Evolutionary conservation across 2,888 invertebrate genomes (phyloP).

Genomic region (Hoplodrina ambigua): DNA sequence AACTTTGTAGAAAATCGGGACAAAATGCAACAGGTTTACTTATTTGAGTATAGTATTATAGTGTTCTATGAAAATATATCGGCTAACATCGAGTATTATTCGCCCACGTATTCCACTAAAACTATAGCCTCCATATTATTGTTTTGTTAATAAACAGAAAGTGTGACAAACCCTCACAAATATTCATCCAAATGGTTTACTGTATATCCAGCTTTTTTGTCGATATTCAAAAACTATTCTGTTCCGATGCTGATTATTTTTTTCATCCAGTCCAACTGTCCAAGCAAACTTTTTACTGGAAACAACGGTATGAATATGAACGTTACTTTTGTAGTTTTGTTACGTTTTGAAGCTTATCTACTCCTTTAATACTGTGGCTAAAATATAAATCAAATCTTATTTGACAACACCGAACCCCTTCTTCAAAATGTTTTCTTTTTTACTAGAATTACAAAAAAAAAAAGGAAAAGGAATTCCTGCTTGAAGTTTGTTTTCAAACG

Average conservation of each 20-base stretch:
- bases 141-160: slow-evolving; percentile 53
- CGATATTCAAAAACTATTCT: slow-evolving; percentile 40
- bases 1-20: slow-evolving; percentile 13
- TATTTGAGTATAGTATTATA: slow-evolving; percentile 62
- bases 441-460: slow-evolving; percentile 13
- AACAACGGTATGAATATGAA: slow-evolving; percentile 37
- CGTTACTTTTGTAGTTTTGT: slow-evolving; percentile 7
- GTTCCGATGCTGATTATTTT: slow-evolving; percentile 26
- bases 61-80: slow-evolving; percentile 74
- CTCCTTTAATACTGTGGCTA: neutral
- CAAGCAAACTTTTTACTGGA: slow-evolving; percentile 31
- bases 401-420: slow-evolving; percentile 17
- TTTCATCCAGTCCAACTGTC: neutral
- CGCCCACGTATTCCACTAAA: slow-evolving; percentile 75
- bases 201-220: slow-evolving; percentile 43
- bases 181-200: slow-evolving; percentile 26
- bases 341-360: slow-evolving; percentile 1
- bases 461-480: slow-evolving; percentile 1
- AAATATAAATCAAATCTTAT: slow-evolving; percentile 42
- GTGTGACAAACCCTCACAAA: slow-evolving; percentile 16
- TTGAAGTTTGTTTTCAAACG: slow-evolving; percentile 38
- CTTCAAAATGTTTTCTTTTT: slow-evolving; percentile 25
- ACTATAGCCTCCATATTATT: slow-evolving; percentile 63
- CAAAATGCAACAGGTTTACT: slow-evolving; percentile 44
- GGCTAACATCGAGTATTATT: slow-evolving; percentile 71